A percentile compares a stretch with the other conserved stretches of the same genome.
phyloP scores from a whole-genome alignment of 2,888 invertebrate species.

The Yponomeuta evonymella region DNA sequence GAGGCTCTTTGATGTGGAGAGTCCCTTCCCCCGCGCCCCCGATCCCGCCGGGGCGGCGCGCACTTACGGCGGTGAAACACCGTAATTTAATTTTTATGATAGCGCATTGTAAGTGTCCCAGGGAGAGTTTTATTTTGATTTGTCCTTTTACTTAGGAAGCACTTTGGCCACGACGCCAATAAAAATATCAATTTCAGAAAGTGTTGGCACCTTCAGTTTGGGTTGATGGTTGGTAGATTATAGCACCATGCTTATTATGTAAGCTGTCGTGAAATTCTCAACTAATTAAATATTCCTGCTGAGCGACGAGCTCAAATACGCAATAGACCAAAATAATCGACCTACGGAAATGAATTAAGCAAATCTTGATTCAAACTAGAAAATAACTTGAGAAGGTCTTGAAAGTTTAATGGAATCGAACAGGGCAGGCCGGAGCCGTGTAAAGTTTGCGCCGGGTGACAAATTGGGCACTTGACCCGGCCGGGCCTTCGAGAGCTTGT shows the following conservation, averaged over 20 bases:
- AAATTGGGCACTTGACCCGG: constrained; percentile 76
- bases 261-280: not conserved
- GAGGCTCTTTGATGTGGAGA: constrained; percentile 68
- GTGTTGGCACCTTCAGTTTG: not conserved
- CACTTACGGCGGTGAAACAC: constrained; percentile 68
- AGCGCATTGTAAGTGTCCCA: constrained; percentile 67
- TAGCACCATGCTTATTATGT: no score
- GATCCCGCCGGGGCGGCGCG: constrained; percentile 57
- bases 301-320: not conserved
- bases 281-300: not conserved
- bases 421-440: constrained; percentile 60
- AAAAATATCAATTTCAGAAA: constrained; percentile 13
- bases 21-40: constrained; percentile 29
- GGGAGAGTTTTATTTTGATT: constrained; percentile 57
- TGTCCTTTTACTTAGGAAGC: constrained; percentile 39
- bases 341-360: constrained; percentile 59
- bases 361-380: constrained; percentile 70
- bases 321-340: constrained; percentile 14
- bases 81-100: constrained; percentile 75
- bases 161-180: constrained; percentile 24
- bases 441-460: constrained; percentile 73
- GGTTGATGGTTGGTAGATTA: not conserved
- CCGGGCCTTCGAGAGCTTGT: constrained; percentile 66
- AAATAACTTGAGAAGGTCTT: constrained; percentile 73
- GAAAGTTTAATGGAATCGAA: constrained; percentile 77